Conservation (phyloP, 1,140 invertebrate species). For the Aphelinus certus region DNA sequence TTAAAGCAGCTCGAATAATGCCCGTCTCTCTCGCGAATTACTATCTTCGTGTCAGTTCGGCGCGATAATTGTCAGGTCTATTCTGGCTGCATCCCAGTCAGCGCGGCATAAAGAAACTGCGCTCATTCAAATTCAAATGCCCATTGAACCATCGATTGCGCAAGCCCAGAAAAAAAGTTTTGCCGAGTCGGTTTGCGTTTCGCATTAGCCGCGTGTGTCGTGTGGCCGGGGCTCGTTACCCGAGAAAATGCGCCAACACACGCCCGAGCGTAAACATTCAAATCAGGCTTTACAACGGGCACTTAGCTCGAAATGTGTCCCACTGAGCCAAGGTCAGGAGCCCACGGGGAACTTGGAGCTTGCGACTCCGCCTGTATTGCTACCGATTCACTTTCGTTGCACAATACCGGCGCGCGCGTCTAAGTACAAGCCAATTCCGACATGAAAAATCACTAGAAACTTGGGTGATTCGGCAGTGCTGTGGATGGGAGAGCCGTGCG, state of each 20-base stretch:
- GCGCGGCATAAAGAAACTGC: not conserved
- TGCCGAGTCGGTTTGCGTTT: not conserved
- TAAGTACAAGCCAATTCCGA: no score
- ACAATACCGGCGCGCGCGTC: no score
- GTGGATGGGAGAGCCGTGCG: no score
- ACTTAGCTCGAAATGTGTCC: conserved; percentile 36
- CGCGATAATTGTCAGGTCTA: not conserved
- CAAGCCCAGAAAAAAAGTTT: not conserved
- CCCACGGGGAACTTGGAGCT: no score
- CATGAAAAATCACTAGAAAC: no score
- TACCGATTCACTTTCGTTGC: no score
- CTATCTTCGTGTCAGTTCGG: not conserved
- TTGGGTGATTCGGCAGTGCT: no score
- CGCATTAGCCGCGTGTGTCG: not conserved
- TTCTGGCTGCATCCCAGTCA: not conserved
- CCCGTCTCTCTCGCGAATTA: not conserved
- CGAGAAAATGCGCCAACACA: conserved; percentile 9
- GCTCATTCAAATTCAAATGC: conserved; percentile 9
- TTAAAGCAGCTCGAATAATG: no score
- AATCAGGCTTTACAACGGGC: conserved; percentile 2
- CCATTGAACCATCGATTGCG: not conserved
- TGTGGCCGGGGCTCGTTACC: not conserved
- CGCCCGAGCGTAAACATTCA: conserved; percentile 23
- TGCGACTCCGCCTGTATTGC: no score
- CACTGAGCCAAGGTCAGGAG: conserved; percentile 36